These are phyloP conservation scores for Drosophila ezoana DNA, from an alignment of 2,888 invertebrate species.

Conservation along the genomic window DNA sequence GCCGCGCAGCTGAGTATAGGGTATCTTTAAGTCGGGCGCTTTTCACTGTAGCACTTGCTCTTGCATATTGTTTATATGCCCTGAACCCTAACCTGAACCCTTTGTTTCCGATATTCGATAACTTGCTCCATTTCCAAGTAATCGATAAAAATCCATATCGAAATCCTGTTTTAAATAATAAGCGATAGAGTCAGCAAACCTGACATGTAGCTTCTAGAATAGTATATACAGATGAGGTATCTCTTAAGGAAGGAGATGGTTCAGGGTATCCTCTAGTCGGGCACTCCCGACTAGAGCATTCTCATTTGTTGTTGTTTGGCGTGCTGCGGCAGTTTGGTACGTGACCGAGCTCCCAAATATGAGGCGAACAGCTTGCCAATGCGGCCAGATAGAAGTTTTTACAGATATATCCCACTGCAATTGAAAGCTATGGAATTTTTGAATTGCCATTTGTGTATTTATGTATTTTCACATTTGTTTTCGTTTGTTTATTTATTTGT, in stretches of 20 bases:
- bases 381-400: slow-evolving; percentile 27
- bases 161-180: no score
- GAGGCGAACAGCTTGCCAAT: slow-evolving; percentile 54
- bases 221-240: no score
- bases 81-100: no score
- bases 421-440: slow-evolving; percentile 4
- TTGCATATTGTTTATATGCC: slow-evolving; percentile 23
- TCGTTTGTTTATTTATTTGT: neutral
- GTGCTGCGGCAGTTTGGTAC: slow-evolving; percentile 50
- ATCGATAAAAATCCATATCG: no score
- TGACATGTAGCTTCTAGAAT: no score
- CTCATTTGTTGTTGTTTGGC: slow-evolving; percentile 25
- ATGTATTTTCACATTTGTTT: slow-evolving; percentile 12
- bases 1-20: neutral
- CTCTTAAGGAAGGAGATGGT: no score
- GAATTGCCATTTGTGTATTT: slow-evolving; percentile 5
- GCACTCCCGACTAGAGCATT: no score
- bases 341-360: slow-evolving; percentile 65
- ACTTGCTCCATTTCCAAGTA: no score
- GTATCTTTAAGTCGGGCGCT: neutral
- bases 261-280: no score
- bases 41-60: neutral
- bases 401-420: slow-evolving; percentile 26
- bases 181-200: no score
- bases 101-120: no score